Evolutionary conservation across 2,113 vertebrate species (phyloP), one percentile per base, ranked within the genome.

Genomic region (Thalassarche chlororhynchos): DNA sequence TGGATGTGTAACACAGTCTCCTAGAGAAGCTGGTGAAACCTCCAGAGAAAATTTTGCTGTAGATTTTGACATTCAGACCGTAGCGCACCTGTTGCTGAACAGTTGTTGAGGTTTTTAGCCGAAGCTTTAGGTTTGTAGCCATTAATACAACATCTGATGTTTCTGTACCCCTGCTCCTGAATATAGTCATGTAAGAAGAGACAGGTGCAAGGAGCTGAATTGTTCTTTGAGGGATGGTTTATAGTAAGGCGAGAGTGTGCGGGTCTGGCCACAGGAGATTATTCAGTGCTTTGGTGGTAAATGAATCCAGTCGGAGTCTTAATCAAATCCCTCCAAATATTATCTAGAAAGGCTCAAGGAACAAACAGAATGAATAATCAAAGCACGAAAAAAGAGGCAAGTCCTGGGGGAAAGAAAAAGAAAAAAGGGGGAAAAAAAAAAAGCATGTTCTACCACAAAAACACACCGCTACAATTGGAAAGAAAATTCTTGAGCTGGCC

Each of bases 21-120:
- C 24, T 15, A 34, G 68, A 74, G 78, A 84, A 78, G 82, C 82
- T 47, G 57, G 9, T 47, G 93, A 91, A 92, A 60, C 60, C 89
- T 86, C 40, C 64, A 24, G 71, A 84, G 82, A 62, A 87, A 79
- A 78, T 89, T 94, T 64, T 80, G 70, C 81, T 36, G 62, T 42
- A 11, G 40, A 28, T 71, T 75, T 80, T 84, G 93, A 60, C 58
- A 42, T 84, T 87, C 84, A 90, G 64, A 28, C 66, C 17, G 2
- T 1, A 25, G 62, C 16, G 87, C 97, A 97, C 97, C 97, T 98
- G 97, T 97, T 94, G 85, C 94, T 57, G 80, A 97, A 84, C 97
- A 97, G 97, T 96, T 97, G 97, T 69, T 91, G 95, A 92, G 95
- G 72, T 96, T 97, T 97, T 94, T 72, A 96, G 95, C 71, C 0